Base-by-base conservation (phyloP, 2,797 vertebrate genomes). In the Nannoperca obscura region DNA sequence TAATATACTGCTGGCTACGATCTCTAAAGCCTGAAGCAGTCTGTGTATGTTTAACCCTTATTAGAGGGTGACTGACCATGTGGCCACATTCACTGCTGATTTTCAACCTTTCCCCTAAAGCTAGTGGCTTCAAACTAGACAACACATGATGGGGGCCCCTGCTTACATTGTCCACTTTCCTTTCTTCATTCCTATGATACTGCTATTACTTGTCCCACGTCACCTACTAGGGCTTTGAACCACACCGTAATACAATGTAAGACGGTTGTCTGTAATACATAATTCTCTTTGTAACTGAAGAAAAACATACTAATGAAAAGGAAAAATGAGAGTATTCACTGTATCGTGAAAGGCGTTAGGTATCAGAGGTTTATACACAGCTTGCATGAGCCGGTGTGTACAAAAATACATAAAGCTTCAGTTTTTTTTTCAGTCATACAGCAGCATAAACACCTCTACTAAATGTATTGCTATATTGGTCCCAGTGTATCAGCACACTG, bases 11-110 rank as follows among this genome's bases (percentile, higher is more conserved):
- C 1, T 61, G 71, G 64, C 42, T 57, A 17, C 2, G 22, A 78
- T 69, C 81, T 66, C 11, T 87, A n/a, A 80, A 70, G 36, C 71
- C 54, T 75, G 68, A 73, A 80, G 74, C 53, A 0, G 53, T 57
- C 66, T 17, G 74, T 90, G 71, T 86, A 80, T 89, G 86, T 88
- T 92, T 93, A 94, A 90, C 82, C 86, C 38, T 19, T 30, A 59
- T 49, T 49, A 53, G 66, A 82, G 83, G 91, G 90, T 91, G 86
- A 93, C 61, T 93, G 92, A 92, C 92, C 91, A 84, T 88, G 80
- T 88, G 90, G 89, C 73, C 85, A 85, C 71, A 58, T 71, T 55
- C 63, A 68, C 77, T 68, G 80, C 61, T 67, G 70, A 69, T 86
- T 82, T 82, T 38, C 71, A 89, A 91, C 72, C 77, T 91, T 87